These are phyloP conservation scores for Enoplosus armatus DNA, from an alignment of 2,797 vertebrate species.

Conservation along the genomic window DNA sequence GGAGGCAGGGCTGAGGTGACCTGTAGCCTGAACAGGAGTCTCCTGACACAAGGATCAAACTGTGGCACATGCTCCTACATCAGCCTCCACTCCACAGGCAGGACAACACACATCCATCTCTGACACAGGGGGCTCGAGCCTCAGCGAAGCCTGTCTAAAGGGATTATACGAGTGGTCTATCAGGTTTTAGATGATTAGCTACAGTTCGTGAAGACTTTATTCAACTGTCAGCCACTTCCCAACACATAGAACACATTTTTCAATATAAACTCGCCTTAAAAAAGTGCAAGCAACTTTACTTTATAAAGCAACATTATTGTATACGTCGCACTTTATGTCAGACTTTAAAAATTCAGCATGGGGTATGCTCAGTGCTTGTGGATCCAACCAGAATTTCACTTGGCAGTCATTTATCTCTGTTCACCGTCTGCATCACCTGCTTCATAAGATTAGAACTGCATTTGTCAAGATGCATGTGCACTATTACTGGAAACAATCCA, in stretches of 20 bases:
- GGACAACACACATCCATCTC: conserved; percentile 46
- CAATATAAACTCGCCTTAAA: background rate
- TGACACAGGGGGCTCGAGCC: conserved; percentile 25
- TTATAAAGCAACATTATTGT: background rate
- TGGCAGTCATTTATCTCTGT: conserved; percentile 34
- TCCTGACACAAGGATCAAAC: conserved; percentile 73
- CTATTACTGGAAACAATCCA: conserved; percentile 28
- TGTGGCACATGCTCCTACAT: conserved; percentile 58
- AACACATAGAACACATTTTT: background rate
- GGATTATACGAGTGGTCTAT: background rate
- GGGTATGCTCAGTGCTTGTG: background rate
- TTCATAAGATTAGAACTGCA: conserved; percentile 17
- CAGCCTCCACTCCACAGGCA: conserved; percentile 45
- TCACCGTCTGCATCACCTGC: conserved; percentile 38
- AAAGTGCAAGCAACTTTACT: background rate
- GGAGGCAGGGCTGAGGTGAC: conserved; percentile 63
- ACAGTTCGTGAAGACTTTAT: background rate
- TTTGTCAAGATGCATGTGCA: conserved; percentile 12
- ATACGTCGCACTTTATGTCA: background rate
- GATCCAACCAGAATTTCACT: conserved; percentile 2
- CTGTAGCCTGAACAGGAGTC: conserved; percentile 69
- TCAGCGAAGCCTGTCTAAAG: background rate
- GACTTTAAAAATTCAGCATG: background rate
- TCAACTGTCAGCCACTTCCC: background rate
- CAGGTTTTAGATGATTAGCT: conserved; percentile 4